A percentile compares a stretch with the other conserved stretches of the same genome.
Conservation (phyloP, 2,888 invertebrate genomes). For the Eristalis intricaria region DNA sequence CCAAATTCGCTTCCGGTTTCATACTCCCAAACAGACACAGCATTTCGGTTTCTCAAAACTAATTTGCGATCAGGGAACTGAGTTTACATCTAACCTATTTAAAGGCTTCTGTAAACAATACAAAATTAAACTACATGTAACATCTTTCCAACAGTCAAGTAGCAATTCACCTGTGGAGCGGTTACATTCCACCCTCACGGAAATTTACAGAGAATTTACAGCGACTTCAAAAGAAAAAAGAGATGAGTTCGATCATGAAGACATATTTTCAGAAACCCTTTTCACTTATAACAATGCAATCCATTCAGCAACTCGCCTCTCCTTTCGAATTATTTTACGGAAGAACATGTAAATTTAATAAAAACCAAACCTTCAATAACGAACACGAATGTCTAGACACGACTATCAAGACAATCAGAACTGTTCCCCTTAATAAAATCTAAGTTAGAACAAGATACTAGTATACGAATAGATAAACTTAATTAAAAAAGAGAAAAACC, state of each 20-base stretch:
- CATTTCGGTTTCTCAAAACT: constrained; percentile 4
- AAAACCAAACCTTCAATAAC: not conserved
- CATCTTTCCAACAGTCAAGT: constrained; percentile 15
- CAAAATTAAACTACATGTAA: not conserved
- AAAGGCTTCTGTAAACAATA: constrained; percentile 11
- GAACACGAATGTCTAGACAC: not conserved
- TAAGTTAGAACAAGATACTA: not conserved
- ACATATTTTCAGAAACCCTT: not conserved
- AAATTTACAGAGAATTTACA: constrained; percentile 16
- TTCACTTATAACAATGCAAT: constrained; percentile 11
- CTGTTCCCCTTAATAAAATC: not conserved
- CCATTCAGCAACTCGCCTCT: not conserved
- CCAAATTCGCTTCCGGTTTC: constrained; percentile 11
- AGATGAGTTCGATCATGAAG: not conserved
- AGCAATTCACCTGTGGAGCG: constrained; percentile 15
- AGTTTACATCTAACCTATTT: constrained; percentile 1
- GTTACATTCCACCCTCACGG: not conserved
- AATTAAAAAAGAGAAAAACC: not conserved
- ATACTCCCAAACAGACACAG: not conserved
- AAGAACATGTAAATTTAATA: not conserved
- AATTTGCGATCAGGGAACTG: constrained; percentile 5
- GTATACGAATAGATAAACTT: not conserved
- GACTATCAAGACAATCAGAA: not conserved
- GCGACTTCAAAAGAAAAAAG: not conserved
- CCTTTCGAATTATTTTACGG: not conserved